Percentiles rank a stretch among this genome's conserved stretches.
Evolutionary conservation across 2,113 vertebrate species (phyloP).

Genomic region (Artemisiospiza belli): DNA sequence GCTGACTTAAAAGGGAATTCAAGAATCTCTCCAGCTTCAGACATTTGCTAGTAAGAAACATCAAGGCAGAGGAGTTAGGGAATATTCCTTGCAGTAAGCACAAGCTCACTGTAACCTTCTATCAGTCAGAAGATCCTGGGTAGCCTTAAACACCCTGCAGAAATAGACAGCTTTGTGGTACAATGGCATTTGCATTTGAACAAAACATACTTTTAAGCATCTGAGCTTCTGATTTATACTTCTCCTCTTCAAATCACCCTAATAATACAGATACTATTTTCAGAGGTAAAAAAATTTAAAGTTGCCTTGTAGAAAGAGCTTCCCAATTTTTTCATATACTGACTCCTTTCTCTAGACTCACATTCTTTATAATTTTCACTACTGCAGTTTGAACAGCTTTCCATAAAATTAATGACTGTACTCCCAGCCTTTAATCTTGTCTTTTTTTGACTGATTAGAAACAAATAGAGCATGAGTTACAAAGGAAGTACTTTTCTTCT

Average conservation of each 20-base stretch:
- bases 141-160: not conserved
- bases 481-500: not conserved
- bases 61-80: not conserved
- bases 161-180: not conserved
- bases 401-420: not conserved
- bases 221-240: not conserved
- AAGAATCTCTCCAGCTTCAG: not conserved
- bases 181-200: not conserved
- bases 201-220: not conserved
- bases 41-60: not conserved
- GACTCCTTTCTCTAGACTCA: not conserved
- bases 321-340: not conserved
- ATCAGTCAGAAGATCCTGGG: not conserved
- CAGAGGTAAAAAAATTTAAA: not conserved
- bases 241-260: not conserved
- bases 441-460: not conserved
- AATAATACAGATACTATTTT: not conserved
- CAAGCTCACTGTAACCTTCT: not conserved
- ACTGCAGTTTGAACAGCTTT: not conserved
- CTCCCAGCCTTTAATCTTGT: not conserved
- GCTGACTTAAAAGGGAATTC: not conserved
- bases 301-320: not conserved
- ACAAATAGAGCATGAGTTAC: not conserved
- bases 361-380: not conserved
- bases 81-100: not conserved